Percentiles rank a stretch among this genome's conserved stretches.
Conservation (phyloP, 2,797 vertebrate species). For the Gymnothorax javanicus region DNA sequence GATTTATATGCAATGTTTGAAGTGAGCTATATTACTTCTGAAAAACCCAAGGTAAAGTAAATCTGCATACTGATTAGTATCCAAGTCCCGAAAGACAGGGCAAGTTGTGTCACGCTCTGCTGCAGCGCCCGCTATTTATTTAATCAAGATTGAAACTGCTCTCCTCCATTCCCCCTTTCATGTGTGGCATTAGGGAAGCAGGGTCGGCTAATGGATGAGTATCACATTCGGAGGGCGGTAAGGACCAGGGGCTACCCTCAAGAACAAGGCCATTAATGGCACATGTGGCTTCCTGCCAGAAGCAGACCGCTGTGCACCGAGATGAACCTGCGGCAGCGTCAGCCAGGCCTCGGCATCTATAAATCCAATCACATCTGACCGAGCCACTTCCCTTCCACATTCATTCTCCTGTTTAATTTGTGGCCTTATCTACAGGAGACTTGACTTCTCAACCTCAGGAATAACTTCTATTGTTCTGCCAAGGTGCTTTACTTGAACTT, state of each 20-base stretch:
- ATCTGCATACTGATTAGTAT: not conserved
- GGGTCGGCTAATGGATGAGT: not conserved
- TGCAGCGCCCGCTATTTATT: not conserved
- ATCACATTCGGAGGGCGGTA: not conserved
- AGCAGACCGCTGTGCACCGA: not conserved
- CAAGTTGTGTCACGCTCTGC: not conserved
- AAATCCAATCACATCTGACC: not conserved
- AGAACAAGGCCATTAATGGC: not conserved
- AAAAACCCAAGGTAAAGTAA: not conserved
- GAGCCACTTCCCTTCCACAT: not conserved
- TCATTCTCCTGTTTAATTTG: not conserved
- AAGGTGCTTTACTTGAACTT: not conserved
- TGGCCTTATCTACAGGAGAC: not conserved
- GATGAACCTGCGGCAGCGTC: not conserved
- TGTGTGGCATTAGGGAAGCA: not conserved
- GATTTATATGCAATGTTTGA: not conserved
- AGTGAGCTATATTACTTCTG: not conserved
- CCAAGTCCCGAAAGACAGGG: not conserved
- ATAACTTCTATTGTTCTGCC: not conserved
- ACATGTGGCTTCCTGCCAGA: not conserved
- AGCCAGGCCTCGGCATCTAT: not conserved
- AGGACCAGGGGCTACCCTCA: not conserved
- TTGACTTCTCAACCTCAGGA: not conserved
- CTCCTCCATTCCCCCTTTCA: not conserved
- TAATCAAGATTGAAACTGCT: not conserved